Percentiles rank a stretch among this genome's conserved stretches.
Evolutionary conservation across 1,140 invertebrate genomes (phyloP).

Genomic region (Drosophila arawakana): DNA sequence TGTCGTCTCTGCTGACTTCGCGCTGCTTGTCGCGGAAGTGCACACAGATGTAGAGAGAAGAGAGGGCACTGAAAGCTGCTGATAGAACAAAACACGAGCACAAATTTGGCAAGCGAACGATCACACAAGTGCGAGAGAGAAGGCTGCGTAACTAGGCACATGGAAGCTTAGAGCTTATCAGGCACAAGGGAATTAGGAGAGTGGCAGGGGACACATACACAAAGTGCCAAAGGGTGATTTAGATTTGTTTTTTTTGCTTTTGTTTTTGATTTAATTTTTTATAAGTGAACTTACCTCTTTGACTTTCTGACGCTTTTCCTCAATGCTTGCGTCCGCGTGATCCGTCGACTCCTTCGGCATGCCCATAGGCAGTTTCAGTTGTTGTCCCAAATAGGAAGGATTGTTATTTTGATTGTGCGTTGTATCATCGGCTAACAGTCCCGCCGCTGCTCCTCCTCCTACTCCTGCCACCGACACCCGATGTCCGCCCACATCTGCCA

Average conservation of each 20-base stretch:
- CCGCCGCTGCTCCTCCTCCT: no score
- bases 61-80: neutral
- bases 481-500: conserved; percentile 14
- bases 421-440: conserved; percentile 33
- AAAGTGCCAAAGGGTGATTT: neutral
- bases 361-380: conserved; percentile 56
- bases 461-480: conserved; percentile 51
- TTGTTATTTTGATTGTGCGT: conserved; percentile 37
- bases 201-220: neutral
- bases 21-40: neutral
- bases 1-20: neutral
- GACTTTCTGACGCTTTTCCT: conserved; percentile 67
- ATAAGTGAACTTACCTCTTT: conserved; percentile 65
- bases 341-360: conserved; percentile 24
- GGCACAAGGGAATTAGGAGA: no score
- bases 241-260: no score
- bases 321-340: conserved; percentile 51
- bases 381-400: neutral
- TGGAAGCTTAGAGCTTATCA: conserved; percentile 4
- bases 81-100: neutral
- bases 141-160: conserved; percentile 3
- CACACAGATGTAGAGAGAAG: conserved; percentile 1
- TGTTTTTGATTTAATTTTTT: neutral
- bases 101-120: neutral
- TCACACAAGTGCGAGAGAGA: neutral